Percentiles rank a stretch among this genome's conserved stretches.
These are phyloP conservation scores for Camptogramma bilineatum DNA, from an alignment of 2,888 invertebrate species.

Conservation along the genomic window DNA sequence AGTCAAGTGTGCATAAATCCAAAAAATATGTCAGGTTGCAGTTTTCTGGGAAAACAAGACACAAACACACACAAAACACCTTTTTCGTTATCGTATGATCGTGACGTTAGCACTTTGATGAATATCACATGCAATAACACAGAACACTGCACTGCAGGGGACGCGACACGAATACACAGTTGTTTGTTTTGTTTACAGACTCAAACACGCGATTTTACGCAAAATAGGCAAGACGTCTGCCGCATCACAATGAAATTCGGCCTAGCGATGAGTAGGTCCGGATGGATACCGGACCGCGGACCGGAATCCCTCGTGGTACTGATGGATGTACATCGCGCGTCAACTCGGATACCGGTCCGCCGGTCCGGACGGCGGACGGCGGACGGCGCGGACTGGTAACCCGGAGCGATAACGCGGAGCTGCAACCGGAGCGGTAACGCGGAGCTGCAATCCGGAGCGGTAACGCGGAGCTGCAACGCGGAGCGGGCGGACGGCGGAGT, in stretches of 20 bases:
- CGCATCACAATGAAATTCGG: slow-evolving; percentile 72
- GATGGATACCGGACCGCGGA: too few species aligned
- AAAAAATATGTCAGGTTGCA: slow-evolving; percentile 70
- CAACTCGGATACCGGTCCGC: too few species aligned
- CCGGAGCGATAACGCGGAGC: too few species aligned
- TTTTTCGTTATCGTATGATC: slow-evolving; percentile 58
- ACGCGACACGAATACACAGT: slow-evolving; percentile 60
- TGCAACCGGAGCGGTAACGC: too few species aligned
- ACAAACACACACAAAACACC: slow-evolving; percentile 75
- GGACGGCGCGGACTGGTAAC: too few species aligned
- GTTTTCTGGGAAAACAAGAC: slow-evolving; percentile 78
- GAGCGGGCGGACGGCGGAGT: too few species aligned
- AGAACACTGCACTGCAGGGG: slow-evolving; percentile 60
- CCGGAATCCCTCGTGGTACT: too few species aligned
- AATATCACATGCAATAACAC: slow-evolving; percentile 70
- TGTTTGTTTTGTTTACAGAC: slow-evolving; percentile 79
- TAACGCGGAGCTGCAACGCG: too few species aligned
- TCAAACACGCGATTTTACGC: slow-evolving; percentile 61
- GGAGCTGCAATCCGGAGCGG: too few species aligned
- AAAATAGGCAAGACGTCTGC: slow-evolving; percentile 74
- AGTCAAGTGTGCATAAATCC: slow-evolving; percentile 82
- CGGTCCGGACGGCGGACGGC: too few species aligned
- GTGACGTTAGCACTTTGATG: slow-evolving; percentile 62
- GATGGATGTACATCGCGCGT: too few species aligned
- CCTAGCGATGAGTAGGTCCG: too few species aligned